Conservation (phyloP, 2,797 vertebrate species). For the Etheostoma nigrum region DNA sequence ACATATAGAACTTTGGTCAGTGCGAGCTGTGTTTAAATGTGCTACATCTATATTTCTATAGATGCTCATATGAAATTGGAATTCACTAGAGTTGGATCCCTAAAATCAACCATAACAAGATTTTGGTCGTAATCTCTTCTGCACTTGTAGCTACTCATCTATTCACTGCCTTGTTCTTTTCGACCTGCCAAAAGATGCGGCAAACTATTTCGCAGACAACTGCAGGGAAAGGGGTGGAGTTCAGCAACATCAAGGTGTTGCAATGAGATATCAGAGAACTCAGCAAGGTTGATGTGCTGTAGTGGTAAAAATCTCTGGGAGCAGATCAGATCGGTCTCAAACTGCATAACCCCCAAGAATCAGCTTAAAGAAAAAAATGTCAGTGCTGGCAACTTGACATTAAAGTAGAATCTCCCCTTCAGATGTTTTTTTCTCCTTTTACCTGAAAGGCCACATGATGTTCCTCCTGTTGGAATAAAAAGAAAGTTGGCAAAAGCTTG, state of each 20-base stretch:
- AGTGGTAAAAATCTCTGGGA: constrained; percentile 57
- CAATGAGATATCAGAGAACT: constrained; percentile 68
- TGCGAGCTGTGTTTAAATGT: too few species aligned
- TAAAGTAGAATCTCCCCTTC: constrained; percentile 66
- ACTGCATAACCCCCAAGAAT: constrained; percentile 66
- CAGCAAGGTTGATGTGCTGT: constrained; percentile 53
- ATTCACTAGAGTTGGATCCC: constrained; percentile 21
- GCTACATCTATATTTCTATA: too few species aligned
- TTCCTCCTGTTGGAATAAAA: constrained; percentile 45
- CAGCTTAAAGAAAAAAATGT: constrained; percentile 72
- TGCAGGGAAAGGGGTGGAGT: constrained; percentile 50
- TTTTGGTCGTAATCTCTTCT: constrained; percentile 39
- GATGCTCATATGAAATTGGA: constrained; percentile 15
- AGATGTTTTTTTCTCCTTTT: constrained; percentile 61
- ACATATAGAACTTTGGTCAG: too few species aligned
- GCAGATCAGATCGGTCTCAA: constrained; percentile 66
- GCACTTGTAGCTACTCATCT: constrained; percentile 43
- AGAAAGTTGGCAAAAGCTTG: constrained; percentile 32
- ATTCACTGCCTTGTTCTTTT: constrained; percentile 27
- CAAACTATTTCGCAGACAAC: constrained; percentile 55
- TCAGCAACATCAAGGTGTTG: constrained; percentile 72
- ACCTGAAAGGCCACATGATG: constrained; percentile 64
- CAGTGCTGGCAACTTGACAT: constrained; percentile 73
- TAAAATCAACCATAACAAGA: constrained; percentile 28
- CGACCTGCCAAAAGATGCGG: constrained; percentile 47